Conservation (phyloP, 1,140 invertebrate species). For the Leucophenga varia region DNA sequence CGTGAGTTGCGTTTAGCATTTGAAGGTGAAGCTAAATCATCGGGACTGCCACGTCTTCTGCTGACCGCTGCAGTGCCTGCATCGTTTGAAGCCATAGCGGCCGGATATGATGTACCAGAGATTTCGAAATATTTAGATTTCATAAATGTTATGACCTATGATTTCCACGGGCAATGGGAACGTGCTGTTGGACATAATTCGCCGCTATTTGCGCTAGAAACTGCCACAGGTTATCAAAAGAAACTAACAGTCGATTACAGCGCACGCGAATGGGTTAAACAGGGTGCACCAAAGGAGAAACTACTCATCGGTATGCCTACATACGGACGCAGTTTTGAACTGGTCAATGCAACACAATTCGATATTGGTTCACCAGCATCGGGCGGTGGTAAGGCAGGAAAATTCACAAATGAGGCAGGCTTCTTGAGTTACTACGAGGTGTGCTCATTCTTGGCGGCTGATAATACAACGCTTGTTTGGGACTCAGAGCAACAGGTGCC, state of each 20-base stretch:
- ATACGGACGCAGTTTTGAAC: conserved; percentile 90
- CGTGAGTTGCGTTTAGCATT: conserved; percentile 81
- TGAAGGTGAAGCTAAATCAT: conserved; percentile 82
- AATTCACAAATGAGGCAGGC: conserved; percentile 84
- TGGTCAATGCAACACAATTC: conserved; percentile 85
- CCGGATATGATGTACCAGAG: conserved; percentile 92
- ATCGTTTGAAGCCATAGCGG: conserved; percentile 88
- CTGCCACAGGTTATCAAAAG: conserved; percentile 85
- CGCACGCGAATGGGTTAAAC: conserved; percentile 88
- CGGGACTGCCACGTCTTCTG: conserved; percentile 76
- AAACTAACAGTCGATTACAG: conserved; percentile 90
- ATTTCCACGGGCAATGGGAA: conserved; percentile 94
- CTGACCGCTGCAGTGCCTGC: conserved; percentile 89
- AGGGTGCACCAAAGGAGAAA: conserved; percentile 93
- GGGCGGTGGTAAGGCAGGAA: conserved; percentile 79
- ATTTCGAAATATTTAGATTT: conserved; percentile 93
- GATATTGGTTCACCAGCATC: conserved; percentile 90
- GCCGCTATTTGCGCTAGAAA: conserved; percentile 84
- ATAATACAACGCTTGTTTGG: conserved; percentile 93
- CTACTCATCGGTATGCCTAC: conserved; percentile 94
- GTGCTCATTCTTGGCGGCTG: conserved; percentile 86
- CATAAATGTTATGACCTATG: conserved; percentile 94
- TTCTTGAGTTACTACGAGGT: conserved; percentile 96
- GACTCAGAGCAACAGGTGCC: conserved; percentile 95
- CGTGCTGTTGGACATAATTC: conserved; percentile 89